A percentile compares a stretch with the other conserved stretches of the same genome.
phyloP scores from a whole-genome alignment of 2,888 invertebrate genomes.

The Phymatocera aterrima region DNA sequence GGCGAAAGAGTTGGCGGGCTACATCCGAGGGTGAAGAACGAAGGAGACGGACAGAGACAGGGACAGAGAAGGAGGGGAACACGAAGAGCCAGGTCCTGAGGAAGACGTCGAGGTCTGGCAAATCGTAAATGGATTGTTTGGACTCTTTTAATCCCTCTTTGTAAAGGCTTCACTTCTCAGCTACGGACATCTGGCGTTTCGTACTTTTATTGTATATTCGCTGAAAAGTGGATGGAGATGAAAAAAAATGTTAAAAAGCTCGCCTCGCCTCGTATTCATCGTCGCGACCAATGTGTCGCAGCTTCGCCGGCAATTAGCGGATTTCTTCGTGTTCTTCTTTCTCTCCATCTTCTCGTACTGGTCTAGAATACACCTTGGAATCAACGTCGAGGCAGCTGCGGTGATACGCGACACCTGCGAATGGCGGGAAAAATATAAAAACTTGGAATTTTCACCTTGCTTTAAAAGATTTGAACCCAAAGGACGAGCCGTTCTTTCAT shows the following conservation, averaged over 20 bases:
- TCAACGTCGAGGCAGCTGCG: conserved; percentile 1
- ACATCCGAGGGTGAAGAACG: no score
- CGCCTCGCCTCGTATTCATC: not conserved
- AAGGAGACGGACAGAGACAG: no score
- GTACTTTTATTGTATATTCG: conserved; percentile 5
- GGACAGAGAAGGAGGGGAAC: not conserved
- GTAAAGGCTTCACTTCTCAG: conserved; percentile 4
- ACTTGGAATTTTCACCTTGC: no score
- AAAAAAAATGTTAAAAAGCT: not conserved
- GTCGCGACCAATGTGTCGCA: not conserved
- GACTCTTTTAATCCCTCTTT: conserved; percentile 38
- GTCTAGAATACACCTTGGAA: not conserved
- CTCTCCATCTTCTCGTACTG: no score
- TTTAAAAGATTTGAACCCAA: not conserved
- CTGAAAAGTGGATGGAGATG: not conserved
- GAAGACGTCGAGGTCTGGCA: conserved; percentile 14
- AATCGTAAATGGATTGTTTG: conserved; percentile 42
- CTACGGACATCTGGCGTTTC: conserved; percentile 20
- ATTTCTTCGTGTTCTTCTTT: conserved; percentile 5
- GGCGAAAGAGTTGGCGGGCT: not conserved
- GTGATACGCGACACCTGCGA: not conserved
- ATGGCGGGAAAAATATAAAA: not conserved
- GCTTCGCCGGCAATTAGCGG: conserved; percentile 19
- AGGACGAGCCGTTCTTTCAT: not conserved
- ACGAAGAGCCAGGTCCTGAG: conserved; percentile 10